Percentiles rank a stretch among this genome's conserved stretches.
phyloP scores from a whole-genome alignment of 2,113 vertebrate genomes.

The Platycercus adscitus region DNA sequence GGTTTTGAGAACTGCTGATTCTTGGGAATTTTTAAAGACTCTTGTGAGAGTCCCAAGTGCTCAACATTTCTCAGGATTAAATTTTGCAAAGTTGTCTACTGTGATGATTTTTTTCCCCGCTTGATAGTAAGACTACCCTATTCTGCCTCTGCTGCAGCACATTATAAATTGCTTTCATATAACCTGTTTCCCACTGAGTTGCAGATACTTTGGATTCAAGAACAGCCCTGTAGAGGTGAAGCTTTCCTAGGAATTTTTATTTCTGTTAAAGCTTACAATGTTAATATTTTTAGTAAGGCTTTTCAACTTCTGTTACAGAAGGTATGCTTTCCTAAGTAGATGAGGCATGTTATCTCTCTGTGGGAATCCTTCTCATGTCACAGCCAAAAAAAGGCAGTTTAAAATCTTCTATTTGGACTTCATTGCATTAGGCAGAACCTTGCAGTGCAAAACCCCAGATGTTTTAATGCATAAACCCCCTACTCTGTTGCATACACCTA shows the following conservation, averaged over 20 bases:
- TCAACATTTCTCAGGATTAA: neutral
- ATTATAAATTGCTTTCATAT: neutral
- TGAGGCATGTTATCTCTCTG: slow-evolving; percentile 19
- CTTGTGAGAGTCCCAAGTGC: neutral
- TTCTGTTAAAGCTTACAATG: neutral
- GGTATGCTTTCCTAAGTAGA: slow-evolving; percentile 10
- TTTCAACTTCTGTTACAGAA: slow-evolving; percentile 17
- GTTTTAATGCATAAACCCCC: slow-evolving; percentile 50
- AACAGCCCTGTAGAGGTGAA: neutral
- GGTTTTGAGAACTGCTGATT: neutral
- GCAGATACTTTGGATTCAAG: neutral
- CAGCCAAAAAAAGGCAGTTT: slow-evolving; percentile 27
- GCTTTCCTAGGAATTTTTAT: neutral
- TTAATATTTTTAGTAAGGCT: slow-evolving; percentile 25
- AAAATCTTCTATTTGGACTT: slow-evolving; percentile 36
- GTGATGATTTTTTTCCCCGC: neutral
- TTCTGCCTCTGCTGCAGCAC: neutral
- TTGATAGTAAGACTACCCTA: neutral
- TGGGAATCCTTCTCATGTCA: neutral
- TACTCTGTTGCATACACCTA: slow-evolving; percentile 31
- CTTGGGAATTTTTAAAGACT: neutral
- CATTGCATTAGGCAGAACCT: neutral
- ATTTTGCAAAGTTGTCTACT: neutral
- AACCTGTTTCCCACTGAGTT: slow-evolving; percentile 14
- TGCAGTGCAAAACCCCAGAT: slow-evolving; percentile 56